Evolutionary conservation across 2,888 invertebrate species (phyloP).

Genomic region (Drosophila cognata): DNA sequence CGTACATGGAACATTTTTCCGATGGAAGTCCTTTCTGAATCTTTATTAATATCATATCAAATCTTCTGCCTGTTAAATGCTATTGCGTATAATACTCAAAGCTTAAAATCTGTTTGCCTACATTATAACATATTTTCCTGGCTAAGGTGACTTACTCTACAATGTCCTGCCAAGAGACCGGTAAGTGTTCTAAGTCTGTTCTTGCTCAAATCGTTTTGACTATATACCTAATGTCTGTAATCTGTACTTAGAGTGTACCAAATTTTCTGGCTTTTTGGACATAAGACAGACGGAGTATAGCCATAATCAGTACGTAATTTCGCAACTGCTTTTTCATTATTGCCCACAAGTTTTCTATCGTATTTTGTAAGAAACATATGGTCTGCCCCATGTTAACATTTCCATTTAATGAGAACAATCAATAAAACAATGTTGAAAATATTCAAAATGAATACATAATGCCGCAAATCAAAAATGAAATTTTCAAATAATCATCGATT

Average conservation of each 20-base stretch:
- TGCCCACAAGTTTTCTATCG: background rate
- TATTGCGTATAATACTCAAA: background rate
- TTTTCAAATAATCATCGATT: conserved; percentile 17
- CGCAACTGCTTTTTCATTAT: background rate
- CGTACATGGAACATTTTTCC: background rate
- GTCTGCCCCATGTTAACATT: background rate
- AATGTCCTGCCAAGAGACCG: background rate
- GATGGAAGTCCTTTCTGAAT: background rate
- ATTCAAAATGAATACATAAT: conserved; percentile 9
- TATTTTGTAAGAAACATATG: background rate
- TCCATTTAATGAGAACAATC: background rate
- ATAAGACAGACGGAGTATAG: background rate
- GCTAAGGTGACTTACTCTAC: background rate
- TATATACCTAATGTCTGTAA: background rate
- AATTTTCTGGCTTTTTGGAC: background rate
- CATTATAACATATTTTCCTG: background rate
- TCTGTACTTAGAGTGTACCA: background rate
- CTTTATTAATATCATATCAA: background rate
- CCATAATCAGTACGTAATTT: background rate
- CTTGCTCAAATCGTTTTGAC: background rate
- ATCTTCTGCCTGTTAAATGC: background rate
- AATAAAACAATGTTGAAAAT: background rate
- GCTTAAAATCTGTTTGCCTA: background rate
- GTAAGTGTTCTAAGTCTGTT: background rate
- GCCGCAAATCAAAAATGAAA: conserved; percentile 8